Conservation (phyloP, 2,113 vertebrate species). For the Sinocyclocheilus rhinocerous region DNA sequence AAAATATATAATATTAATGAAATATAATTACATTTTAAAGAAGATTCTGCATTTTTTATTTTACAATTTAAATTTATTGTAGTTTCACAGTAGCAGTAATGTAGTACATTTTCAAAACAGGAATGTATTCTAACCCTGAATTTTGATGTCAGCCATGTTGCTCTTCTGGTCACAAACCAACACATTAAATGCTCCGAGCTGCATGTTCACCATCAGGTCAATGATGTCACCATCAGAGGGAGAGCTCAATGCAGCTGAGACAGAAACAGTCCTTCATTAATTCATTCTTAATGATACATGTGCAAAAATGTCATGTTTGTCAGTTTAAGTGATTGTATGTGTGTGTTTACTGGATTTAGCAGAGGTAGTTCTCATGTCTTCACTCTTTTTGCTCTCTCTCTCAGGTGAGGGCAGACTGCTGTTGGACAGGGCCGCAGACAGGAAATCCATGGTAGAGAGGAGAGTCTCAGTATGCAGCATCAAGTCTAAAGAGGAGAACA, state of each 20-base stretch:
- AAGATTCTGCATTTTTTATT: too few species aligned
- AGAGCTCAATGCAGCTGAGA: conserved; percentile 65
- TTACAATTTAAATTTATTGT: too few species aligned
- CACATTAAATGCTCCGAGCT: conserved; percentile 85
- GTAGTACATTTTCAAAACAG: not conserved
- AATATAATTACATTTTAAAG: not conserved
- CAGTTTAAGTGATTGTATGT: not conserved
- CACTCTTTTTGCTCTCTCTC: conserved; percentile 69
- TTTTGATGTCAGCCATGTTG: conserved; percentile 87
- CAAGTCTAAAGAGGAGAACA: conserved; percentile 86
- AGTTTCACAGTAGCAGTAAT: not conserved
- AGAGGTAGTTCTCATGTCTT: conserved; percentile 68
- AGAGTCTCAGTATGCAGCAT: conserved; percentile 91
- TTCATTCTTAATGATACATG: not conserved
- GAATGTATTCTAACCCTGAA: conserved; percentile 79
- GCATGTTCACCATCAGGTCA: conserved; percentile 83
- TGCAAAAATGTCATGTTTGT: not conserved
- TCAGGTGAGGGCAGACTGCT: conserved; percentile 61
- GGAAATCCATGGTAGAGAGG: conserved; percentile 87
- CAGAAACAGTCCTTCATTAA: conserved; percentile 29
- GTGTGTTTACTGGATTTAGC: conserved; percentile 65
- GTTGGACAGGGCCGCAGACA: conserved; percentile 77
- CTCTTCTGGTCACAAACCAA: conserved; percentile 84
- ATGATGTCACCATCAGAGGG: conserved; percentile 69
- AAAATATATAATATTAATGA: too few species aligned